Base-by-base conservation (phyloP, 2,888 invertebrate genomes). In the Electrophaes corylata region DNA sequence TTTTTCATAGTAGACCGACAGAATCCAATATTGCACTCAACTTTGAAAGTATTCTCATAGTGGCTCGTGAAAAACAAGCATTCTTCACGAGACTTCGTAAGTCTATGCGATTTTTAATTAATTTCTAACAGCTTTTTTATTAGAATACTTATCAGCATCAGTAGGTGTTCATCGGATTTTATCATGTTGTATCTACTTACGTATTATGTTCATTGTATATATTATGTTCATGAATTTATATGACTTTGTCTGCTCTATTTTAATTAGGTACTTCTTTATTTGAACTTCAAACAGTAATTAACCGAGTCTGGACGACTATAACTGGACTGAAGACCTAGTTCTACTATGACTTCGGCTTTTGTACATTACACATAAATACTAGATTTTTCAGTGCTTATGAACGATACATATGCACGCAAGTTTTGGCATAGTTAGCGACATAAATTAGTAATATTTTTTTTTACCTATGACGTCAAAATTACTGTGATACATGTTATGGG, bases 281-380 rank as follows among this genome's bases (percentile, higher is more conserved):
- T 19, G 11, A 40, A 11, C 10, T 19, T 1, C 10, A 19, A 18
- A 19, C 37, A 39, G 8, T 39, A 18, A 10, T 19, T 31, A 31
- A 3, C 31, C n/a, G n/a, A n/a, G n/a, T n/a, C n/a, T n/a, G n/a
- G n/a, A n/a, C n/a, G n/a, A 31, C 5, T 31, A n/a, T 31, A n/a
- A 4, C 31, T 10, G 40, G 19, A 40, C 40, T 40, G 41, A 11
- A 19, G 14, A 43, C 33, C 50, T 50, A 33, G n/a, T n/a, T n/a
- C n/a, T n/a, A n/a, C n/a, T n/a, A n/a, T n/a, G n/a, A n/a, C n/a
- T n/a, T n/a, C n/a, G n/a, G n/a, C n/a, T n/a, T n/a, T n/a, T n/a
- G n/a, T n/a, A n/a, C n/a, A n/a, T n/a, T n/a, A n/a, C n/a, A 31
- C 43, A 18, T 52, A 18, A 44, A 48, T 52, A 39, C 41, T 51